A percentile compares a stretch with the other conserved stretches of the same genome.
Conservation (phyloP, 2,113 vertebrate species). For the Taurulus bubalis region DNA sequence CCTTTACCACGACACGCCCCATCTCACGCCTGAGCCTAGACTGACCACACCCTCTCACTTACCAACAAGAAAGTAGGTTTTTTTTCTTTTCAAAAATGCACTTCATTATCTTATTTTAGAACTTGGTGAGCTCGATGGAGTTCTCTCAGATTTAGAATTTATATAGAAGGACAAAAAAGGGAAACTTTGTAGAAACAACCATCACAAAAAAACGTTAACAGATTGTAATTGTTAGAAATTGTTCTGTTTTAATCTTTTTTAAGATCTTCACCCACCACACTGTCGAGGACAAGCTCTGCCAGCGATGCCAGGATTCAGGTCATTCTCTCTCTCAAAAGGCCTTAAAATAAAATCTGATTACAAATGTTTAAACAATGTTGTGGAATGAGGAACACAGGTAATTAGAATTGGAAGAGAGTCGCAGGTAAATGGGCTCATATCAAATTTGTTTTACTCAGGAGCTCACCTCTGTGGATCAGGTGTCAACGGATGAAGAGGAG, state of each 20-base stretch:
- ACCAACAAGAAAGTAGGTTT: slow-evolving; percentile 36
- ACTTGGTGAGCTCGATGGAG: background rate
- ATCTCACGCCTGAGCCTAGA: slow-evolving; percentile 29
- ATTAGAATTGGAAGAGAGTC: background rate
- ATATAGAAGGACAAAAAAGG: background rate
- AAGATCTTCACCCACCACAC: slow-evolving; percentile 37
- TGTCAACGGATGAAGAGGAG: slow-evolving; percentile 54
- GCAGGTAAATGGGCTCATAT: background rate
- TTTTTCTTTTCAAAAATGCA: background rate
- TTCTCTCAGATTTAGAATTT: background rate
- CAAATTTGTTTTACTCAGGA: slow-evolving; percentile 45
- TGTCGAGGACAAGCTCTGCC: slow-evolving; percentile 50
- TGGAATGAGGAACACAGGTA: background rate
- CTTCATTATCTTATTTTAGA: background rate
- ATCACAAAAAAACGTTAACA: background rate
- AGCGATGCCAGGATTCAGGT: slow-evolving; percentile 56
- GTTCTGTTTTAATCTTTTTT: slow-evolving; percentile 7
- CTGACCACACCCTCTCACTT: slow-evolving; percentile 5
- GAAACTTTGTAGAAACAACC: background rate
- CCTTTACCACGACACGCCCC: slow-evolving; percentile 14
- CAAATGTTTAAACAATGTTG: background rate
- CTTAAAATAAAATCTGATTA: background rate
- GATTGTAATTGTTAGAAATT: background rate
- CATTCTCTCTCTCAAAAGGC: background rate
- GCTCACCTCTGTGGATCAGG: slow-evolving; percentile 52